Evolutionary conservation across 2,888 invertebrate species (phyloP).

Genomic region (Phaonia tiefii): DNA sequence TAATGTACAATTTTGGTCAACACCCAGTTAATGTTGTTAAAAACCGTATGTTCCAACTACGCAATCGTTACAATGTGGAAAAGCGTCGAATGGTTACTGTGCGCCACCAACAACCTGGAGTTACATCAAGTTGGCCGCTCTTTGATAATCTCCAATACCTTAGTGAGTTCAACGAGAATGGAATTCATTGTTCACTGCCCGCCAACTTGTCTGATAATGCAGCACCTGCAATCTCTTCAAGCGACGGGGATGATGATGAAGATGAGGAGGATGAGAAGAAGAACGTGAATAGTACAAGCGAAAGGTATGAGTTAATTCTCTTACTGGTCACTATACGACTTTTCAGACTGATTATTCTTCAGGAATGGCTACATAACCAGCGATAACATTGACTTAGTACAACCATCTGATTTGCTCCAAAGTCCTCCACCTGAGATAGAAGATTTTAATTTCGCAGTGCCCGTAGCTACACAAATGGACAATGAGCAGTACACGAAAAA

Average conservation of each 20-base stretch:
- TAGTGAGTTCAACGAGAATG: slow-evolving; percentile 71
- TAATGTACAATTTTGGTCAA: slow-evolving; percentile 7
- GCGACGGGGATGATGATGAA: slow-evolving; percentile 33
- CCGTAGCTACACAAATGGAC: not conserved
- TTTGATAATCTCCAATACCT: slow-evolving; percentile 72
- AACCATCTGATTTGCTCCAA: not conserved
- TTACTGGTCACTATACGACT: too few species aligned
- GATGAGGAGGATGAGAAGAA: slow-evolving; percentile 16
- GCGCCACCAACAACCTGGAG: slow-evolving; percentile 67
- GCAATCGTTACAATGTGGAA: slow-evolving; percentile 75
- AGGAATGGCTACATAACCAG: slow-evolving; percentile 39
- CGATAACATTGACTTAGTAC: slow-evolving; percentile 2
- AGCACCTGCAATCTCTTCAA: slow-evolving; percentile 42
- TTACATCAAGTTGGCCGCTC: slow-evolving; percentile 72
- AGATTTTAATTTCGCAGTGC: slow-evolving; percentile 3
- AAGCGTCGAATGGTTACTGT: slow-evolving; percentile 72
- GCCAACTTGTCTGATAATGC: not conserved
- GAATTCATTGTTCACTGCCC: slow-evolving; percentile 69
- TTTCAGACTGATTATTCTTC: not conserved
- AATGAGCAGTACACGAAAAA: slow-evolving; percentile 69
- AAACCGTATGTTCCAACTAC: slow-evolving; percentile 74
- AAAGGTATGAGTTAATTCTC: not conserved
- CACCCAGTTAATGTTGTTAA: slow-evolving; percentile 70
- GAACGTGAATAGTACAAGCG: slow-evolving; percentile 20
- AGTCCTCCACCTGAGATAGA: not conserved